A percentile compares a stretch with the other conserved stretches of the same genome.
Evolutionary conservation across 2,113 vertebrate species (phyloP).

Genomic region (Ageneiosus marmoratus): DNA sequence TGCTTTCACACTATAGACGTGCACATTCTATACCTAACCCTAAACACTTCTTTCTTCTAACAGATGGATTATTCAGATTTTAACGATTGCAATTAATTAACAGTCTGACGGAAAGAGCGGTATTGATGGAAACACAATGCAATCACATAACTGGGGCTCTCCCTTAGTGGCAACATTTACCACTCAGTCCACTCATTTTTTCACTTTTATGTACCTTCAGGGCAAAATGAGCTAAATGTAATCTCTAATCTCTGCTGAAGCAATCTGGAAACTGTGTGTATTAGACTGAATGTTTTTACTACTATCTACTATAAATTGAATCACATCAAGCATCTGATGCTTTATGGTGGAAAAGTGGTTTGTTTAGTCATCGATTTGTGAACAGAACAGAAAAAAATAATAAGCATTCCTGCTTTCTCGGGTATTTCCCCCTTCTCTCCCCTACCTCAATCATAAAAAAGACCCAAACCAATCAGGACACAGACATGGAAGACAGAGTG

Average conservation of each 20-base stretch:
- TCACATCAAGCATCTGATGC: neutral
- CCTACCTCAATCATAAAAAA: neutral
- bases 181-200: neutral
- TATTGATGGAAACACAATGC: neutral
- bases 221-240: no score
- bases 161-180: neutral
- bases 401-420: neutral
- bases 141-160: neutral
- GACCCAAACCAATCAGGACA: neutral
- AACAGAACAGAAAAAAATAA: neutral
- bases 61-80: neutral
- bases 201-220: neutral
- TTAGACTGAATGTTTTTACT: neutral
- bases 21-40: neutral
- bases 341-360: neutral
- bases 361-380: neutral
- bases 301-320: neutral
- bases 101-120: neutral
- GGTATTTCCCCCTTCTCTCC: neutral
- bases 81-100: no score
- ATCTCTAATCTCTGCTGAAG: neutral
- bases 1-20: neutral
- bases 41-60: no score
- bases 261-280: neutral
- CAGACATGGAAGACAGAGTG: neutral